phyloP scores from a whole-genome alignment of 1,140 invertebrate genomes.

The Drosophila tani region DNA sequence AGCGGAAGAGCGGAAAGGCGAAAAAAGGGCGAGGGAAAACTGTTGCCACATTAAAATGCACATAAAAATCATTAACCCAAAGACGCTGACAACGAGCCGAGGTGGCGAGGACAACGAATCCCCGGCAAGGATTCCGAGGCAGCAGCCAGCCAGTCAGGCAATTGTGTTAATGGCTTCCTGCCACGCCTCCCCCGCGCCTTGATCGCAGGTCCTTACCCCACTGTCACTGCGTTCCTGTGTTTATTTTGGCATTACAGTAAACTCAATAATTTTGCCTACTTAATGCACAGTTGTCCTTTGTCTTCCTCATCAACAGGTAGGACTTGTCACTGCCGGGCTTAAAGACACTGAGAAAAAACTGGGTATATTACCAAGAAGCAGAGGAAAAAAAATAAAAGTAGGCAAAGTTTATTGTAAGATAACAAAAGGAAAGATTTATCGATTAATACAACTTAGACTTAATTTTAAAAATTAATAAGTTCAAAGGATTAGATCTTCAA shows the following conservation, averaged over 20 bases:
- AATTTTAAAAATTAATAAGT: too few relatives aligned
- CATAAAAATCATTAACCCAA: slow-evolving; percentile 66
- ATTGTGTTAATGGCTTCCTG: slow-evolving; percentile 57
- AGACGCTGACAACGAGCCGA: slow-evolving; percentile 41
- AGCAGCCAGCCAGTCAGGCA: slow-evolving; percentile 29
- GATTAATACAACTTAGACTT: too few relatives aligned
- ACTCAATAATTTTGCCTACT: slow-evolving; percentile 65
- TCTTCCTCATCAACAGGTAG: slow-evolving; percentile 41
- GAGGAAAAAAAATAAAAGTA: too few relatives aligned
- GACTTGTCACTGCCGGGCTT: slow-evolving; percentile 9
- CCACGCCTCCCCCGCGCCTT: not conserved
- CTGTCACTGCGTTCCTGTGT: slow-evolving; percentile 18
- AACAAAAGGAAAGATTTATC: too few relatives aligned
- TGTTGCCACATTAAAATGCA: slow-evolving; percentile 63
- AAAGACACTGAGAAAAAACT: not conserved
- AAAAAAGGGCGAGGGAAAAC: slow-evolving; percentile 17
- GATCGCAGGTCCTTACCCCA: too few relatives aligned
- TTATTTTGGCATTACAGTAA: slow-evolving; percentile 57
- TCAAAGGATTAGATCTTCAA: too few relatives aligned
- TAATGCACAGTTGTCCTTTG: slow-evolving; percentile 51
- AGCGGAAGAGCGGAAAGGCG: not conserved
- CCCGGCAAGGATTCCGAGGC: not conserved
- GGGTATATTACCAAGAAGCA: too few relatives aligned
- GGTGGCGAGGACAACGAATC: not conserved
- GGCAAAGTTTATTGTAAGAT: not conserved